Evolutionary conservation across 2,113 vertebrate genomes (phyloP).

Genomic region (Acrocephalus kingi): DNA sequence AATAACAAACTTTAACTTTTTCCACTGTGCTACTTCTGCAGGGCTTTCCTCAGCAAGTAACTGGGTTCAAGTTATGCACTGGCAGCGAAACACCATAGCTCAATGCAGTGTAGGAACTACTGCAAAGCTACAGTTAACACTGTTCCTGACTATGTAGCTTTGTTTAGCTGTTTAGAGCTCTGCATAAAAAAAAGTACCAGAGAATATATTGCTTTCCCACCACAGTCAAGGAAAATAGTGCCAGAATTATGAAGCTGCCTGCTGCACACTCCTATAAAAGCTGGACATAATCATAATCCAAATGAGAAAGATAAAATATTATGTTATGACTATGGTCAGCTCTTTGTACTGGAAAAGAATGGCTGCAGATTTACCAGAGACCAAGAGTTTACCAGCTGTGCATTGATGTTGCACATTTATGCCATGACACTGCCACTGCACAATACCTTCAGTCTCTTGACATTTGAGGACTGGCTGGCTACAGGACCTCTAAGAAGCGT

Average conservation of each 20-base stretch:
- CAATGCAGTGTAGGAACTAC: background rate
- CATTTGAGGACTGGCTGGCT: background rate
- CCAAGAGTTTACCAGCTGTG: background rate
- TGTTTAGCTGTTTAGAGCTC: background rate
- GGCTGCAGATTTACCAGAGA: background rate
- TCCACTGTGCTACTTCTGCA: background rate
- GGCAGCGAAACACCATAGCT: background rate
- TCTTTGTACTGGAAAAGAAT: background rate
- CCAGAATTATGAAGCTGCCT: background rate
- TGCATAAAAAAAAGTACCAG: background rate
- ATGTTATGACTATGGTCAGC: background rate
- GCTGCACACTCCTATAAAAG: background rate
- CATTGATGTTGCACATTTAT: background rate
- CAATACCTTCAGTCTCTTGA: background rate
- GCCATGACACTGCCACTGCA: background rate
- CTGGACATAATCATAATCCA: accelerated
- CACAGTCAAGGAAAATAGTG: background rate
- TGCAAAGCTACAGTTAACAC: background rate
- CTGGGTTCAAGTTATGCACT: background rate
- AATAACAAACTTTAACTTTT: background rate
- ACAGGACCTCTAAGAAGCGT: background rate
- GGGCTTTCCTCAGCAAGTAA: background rate
- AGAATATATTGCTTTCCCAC: background rate
- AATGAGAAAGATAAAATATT: background rate
- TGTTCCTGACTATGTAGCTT: background rate